phyloP scores from a whole-genome alignment of 2,888 invertebrate species.

The Stramonita haemastoma region DNA sequence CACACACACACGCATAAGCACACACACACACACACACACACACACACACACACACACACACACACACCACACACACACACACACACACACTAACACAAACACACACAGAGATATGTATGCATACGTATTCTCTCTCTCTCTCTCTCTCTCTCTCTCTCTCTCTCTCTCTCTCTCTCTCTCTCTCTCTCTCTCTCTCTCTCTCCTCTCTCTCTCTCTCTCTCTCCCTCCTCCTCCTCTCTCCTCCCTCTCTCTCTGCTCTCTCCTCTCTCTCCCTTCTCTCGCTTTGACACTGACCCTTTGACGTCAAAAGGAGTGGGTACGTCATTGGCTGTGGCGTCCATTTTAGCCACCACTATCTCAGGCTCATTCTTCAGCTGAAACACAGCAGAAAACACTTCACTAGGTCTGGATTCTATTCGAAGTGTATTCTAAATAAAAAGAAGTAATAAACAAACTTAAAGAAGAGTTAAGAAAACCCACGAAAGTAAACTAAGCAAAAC shows the following conservation, averaged over 20 bases:
- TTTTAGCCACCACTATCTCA: not conserved
- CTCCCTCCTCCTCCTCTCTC: too few relatives aligned
- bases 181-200: conserved; percentile 6
- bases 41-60: too few relatives aligned
- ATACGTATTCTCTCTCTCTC: not conserved
- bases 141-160: not conserved
- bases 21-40: too few relatives aligned
- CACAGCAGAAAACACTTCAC: not conserved
- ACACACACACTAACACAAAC: not conserved
- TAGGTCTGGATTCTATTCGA: too few relatives aligned
- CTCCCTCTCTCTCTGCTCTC: not conserved
- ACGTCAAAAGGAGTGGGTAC: not conserved
- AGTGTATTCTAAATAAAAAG: too few relatives aligned
- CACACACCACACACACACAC: not conserved
- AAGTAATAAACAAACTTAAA: too few relatives aligned
- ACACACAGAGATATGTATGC: not conserved
- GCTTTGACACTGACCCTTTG: not conserved
- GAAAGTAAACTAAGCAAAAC: not conserved
- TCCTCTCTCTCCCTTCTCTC: not conserved
- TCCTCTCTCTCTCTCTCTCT: not conserved
- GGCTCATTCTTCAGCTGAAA: not conserved
- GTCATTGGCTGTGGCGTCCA: conserved; percentile 16
- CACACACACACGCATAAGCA: too few relatives aligned
- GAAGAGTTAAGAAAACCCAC: not conserved
- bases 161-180: not conserved